phyloP scores from a whole-genome alignment of 2,113 vertebrate genomes.

The Tinamus guttatus region DNA sequence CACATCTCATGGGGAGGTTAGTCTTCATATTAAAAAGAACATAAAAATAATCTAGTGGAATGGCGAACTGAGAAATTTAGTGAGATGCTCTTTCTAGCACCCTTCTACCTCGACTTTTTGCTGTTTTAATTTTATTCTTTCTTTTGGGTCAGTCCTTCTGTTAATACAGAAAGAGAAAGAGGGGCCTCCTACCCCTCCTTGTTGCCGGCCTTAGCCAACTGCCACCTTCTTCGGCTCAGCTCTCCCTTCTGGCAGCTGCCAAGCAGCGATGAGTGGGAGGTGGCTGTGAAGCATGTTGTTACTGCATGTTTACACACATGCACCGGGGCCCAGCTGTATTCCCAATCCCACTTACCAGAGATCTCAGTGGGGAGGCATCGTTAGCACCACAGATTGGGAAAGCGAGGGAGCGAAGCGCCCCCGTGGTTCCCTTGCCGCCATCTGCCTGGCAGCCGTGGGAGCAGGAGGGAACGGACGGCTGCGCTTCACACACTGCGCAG shows the following conservation, averaged over 20 bases:
- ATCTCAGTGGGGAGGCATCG: fast-evolving
- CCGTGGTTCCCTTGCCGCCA: too few species aligned
- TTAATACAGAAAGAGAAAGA: not conserved
- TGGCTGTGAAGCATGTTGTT: fast-evolving
- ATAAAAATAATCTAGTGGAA: not conserved
- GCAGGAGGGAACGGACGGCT: not conserved
- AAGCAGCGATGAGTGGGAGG: not conserved
- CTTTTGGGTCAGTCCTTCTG: not conserved
- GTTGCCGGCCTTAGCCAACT: not conserved
- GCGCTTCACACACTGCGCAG: too few species aligned
- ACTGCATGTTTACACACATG: fast-evolving
- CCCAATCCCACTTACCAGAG: fast-evolving
- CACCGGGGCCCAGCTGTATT: not conserved
- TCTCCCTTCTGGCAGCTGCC: not conserved
- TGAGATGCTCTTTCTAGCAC: not conserved
- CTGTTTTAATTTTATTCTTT: not conserved
- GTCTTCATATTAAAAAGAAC: not conserved
- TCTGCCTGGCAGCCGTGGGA: not conserved
- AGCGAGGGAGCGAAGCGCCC: not conserved
- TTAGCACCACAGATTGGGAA: not conserved
- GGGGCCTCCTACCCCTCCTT: not conserved
- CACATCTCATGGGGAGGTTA: not conserved
- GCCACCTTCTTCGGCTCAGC: not conserved
- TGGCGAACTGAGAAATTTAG: not conserved
- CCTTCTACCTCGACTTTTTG: not conserved